A percentile compares a stretch with the other conserved stretches of the same genome.
Evolutionary conservation across 2,888 invertebrate genomes (phyloP).

Genomic region (Therioaphis trifolii): DNA sequence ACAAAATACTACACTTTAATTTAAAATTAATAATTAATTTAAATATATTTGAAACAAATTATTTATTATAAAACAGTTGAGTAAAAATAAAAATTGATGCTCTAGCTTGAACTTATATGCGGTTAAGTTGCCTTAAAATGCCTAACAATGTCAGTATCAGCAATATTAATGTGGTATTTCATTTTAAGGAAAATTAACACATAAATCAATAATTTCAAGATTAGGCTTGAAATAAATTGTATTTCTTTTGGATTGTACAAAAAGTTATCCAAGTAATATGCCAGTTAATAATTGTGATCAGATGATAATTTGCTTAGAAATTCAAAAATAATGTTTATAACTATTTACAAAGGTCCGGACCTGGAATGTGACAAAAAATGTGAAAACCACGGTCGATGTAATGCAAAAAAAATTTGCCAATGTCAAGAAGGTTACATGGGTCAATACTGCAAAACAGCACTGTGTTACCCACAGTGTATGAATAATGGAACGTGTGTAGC

Average conservation of each 20-base stretch:
- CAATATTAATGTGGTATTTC: constrained; percentile 18
- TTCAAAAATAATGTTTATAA: constrained; percentile 6
- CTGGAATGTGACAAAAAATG: constrained; percentile 90
- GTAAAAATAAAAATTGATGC: neutral
- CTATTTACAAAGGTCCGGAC: constrained; percentile 77
- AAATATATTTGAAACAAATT: too few relatives aligned
- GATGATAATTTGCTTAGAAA: neutral
- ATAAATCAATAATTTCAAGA: neutral
- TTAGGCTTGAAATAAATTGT: neutral
- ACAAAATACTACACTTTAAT: neutral
- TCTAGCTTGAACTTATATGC: neutral
- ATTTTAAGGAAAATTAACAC: constrained; percentile 1
- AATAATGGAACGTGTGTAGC: constrained; percentile 92
- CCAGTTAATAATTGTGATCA: neutral
- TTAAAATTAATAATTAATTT: neutral
- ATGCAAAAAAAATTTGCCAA: constrained; percentile 85
- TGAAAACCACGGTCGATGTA: constrained; percentile 86
- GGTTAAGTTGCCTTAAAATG: neutral
- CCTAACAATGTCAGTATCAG: neutral
- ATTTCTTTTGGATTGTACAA: neutral
- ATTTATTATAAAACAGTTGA: neutral
- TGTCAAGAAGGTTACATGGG: constrained; percentile 93
- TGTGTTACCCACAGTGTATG: constrained; percentile 93
- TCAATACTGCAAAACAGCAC: constrained; percentile 86
- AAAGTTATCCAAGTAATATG: constrained; percentile 28